Evolutionary conservation across 2,113 vertebrate genomes (phyloP).

Genomic region (Vombatus ursinus): DNA sequence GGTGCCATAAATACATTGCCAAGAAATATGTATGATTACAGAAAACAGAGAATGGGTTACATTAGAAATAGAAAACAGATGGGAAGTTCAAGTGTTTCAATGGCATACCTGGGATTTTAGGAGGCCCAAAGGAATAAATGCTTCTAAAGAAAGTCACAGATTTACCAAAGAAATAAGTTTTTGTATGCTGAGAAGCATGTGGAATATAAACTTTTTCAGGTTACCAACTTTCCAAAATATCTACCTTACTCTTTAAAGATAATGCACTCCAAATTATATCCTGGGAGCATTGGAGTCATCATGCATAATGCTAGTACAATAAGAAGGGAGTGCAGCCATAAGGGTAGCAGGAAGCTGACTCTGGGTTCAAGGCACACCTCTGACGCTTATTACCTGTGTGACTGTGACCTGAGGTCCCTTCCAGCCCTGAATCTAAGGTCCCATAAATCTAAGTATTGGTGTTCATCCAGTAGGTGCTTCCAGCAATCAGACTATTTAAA

Average conservation of each 20-base stretch:
- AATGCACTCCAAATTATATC: neutral
- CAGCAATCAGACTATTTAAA: neutral
- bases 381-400: neutral
- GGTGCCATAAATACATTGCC: neutral
- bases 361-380: neutral
- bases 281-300: neutral
- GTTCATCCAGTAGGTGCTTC: neutral
- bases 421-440: neutral
- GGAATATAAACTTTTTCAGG: neutral
- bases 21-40: neutral
- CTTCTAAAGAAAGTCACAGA: neutral
- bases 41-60: neutral
- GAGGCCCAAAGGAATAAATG: neutral
- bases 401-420: neutral
- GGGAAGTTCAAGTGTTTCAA: neutral
- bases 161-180: neutral
- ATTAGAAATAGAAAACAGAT: neutral
- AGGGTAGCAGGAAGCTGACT: neutral
- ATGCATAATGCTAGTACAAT: neutral
- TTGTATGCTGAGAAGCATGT: neutral
- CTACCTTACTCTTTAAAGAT: neutral
- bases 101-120: neutral
- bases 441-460: neutral
- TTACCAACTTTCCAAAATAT: neutral
- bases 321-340: neutral